A percentile compares a stretch with the other conserved stretches of the same genome.
These are phyloP conservation scores for Azorinus chamasolen DNA, from an alignment of 2,888 invertebrate species.

Conservation along the genomic window DNA sequence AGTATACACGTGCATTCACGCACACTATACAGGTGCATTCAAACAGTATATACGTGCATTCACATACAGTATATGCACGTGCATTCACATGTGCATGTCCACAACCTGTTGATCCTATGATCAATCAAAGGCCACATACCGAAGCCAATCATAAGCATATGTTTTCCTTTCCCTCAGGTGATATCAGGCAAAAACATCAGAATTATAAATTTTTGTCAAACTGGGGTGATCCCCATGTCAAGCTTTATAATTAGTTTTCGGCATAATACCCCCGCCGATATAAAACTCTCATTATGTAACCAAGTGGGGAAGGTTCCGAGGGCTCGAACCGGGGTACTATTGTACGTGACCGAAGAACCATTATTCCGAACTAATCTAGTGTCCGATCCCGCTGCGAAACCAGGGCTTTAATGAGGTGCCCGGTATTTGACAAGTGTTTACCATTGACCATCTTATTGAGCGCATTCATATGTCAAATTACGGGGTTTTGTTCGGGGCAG, in stretches of 20 bases:
- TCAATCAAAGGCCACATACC: too few relatives aligned
- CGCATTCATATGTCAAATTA: slow-evolving; percentile 70
- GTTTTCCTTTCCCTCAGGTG: too few relatives aligned
- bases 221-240: slow-evolving; percentile 32
- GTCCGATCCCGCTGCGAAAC: slow-evolving; percentile 56
- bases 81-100: too few relatives aligned
- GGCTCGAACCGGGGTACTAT: slow-evolving; percentile 42
- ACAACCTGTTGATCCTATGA: too few relatives aligned
- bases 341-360: slow-evolving; percentile 48
- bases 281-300: slow-evolving; percentile 58
- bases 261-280: slow-evolving; percentile 57
- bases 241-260: slow-evolving; percentile 68
- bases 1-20: too few relatives aligned
- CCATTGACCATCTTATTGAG: slow-evolving; percentile 58
- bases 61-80: too few relatives aligned
- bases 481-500: slow-evolving; percentile 63
- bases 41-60: too few relatives aligned
- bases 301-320: slow-evolving; percentile 38
- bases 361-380: slow-evolving; percentile 66
- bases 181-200: slow-evolving; percentile 9
- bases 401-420: slow-evolving; percentile 65
- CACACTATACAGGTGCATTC: too few relatives aligned
- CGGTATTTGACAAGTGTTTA: slow-evolving; percentile 61
- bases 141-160: too few relatives aligned
- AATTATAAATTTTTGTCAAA: slow-evolving; percentile 38